phyloP scores from a whole-genome alignment of 2,113 vertebrate species.

The Cavia aperea region DNA sequence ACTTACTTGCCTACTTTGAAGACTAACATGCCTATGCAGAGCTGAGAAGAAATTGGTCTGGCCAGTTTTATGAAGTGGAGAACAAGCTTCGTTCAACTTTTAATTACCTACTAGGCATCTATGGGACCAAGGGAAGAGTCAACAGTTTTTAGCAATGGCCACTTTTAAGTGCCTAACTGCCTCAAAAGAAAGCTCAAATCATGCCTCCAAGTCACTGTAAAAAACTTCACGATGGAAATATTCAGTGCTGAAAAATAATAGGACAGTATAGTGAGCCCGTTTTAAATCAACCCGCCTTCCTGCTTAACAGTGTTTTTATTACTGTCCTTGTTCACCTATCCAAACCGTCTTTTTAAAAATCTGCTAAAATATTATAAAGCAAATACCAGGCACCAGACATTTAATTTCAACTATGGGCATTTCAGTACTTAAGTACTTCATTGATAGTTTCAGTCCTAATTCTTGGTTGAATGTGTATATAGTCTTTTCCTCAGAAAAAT shows the following conservation, averaged over 20 bases:
- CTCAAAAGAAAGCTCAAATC: background rate
- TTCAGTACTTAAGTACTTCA: slow-evolving; percentile 24
- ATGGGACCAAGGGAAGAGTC: background rate
- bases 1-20: background rate
- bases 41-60: background rate
- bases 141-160: background rate
- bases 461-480: background rate
- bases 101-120: background rate
- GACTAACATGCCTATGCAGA: background rate
- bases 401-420: background rate
- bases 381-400: background rate
- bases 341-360: background rate
- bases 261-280: background rate
- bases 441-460: background rate
- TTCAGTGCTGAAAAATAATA: slow-evolving; percentile 11
- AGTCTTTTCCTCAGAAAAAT: background rate
- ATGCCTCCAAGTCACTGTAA: background rate
- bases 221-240: background rate
- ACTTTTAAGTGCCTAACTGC: background rate
- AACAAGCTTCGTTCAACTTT: background rate
- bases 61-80: background rate
- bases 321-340: background rate
- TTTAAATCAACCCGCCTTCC: background rate
- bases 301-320: background rate
- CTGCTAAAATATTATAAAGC: background rate